These are phyloP conservation scores for Equus quagga DNA, from an alignment of 2,113 vertebrate species.

Conservation along the genomic window DNA sequence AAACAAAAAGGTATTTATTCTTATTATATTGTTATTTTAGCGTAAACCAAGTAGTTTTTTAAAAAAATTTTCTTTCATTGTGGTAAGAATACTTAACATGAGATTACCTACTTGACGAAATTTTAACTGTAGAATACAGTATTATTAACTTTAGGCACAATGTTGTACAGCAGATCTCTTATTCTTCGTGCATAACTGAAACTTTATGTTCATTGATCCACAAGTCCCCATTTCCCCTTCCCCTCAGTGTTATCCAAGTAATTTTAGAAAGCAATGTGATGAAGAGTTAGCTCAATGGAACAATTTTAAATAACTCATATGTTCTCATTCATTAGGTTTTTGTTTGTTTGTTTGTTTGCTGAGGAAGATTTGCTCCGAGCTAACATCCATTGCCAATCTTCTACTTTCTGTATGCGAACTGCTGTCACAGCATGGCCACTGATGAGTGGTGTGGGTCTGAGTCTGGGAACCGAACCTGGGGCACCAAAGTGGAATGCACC, in stretches of 20 bases:
- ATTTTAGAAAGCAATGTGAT: neutral
- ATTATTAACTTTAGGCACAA: neutral
- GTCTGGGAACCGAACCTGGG: no score
- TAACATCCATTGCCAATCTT: no score
- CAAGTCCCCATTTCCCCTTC: no score
- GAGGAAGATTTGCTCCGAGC: no score
- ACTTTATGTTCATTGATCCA: no score
- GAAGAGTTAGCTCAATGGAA: neutral
- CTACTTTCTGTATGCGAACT: no score
- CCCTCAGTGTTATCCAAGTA: neutral
- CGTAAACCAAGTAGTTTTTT: neutral
- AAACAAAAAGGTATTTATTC: neutral
- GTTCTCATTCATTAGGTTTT: neutral
- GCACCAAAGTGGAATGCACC: no score
- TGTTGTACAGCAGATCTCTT: rapidly evolving
- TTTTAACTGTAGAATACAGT: no score
- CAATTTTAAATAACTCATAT: neutral
- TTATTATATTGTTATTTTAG: neutral
- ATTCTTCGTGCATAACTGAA: neutral
- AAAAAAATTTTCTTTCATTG: neutral
- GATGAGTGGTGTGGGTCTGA: no score
- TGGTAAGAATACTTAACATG: neutral
- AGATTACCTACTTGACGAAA: no score
- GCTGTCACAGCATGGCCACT: no score
- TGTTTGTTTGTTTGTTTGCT: neutral